These are phyloP conservation scores for Thyatira batis DNA, from an alignment of 2,888 invertebrate species.

Conservation along the genomic window DNA sequence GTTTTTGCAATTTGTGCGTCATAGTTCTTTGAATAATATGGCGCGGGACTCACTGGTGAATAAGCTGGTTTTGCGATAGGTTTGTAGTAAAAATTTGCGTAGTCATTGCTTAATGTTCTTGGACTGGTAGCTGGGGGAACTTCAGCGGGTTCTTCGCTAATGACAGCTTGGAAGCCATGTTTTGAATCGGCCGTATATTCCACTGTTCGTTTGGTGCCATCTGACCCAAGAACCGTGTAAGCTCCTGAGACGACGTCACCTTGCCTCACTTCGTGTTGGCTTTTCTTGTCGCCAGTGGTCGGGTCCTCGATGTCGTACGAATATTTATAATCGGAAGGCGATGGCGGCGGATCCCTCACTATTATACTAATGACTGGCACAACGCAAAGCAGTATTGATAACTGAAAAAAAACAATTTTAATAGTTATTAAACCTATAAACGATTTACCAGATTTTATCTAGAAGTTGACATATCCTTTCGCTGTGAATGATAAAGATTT, in stretches of 20 bases:
- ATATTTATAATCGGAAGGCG: slow-evolving; percentile 67
- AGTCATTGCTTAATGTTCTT: slow-evolving; percentile 12
- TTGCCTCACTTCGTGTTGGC: slow-evolving; percentile 63
- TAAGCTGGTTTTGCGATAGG: slow-evolving; percentile 19
- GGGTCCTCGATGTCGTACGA: slow-evolving; percentile 80
- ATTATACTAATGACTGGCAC: slow-evolving; percentile 56
- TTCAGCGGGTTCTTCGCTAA: slow-evolving; percentile 65
- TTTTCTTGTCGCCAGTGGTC: slow-evolving; percentile 71
- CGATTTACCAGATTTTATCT: not conserved
- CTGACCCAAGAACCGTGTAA: slow-evolving; percentile 71
- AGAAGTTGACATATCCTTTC: too few relatives aligned
- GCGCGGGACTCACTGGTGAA: slow-evolving; percentile 16
- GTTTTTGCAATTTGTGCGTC: slow-evolving; percentile 20
- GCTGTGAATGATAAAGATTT: too few relatives aligned
- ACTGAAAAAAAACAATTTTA: slow-evolving; percentile 24
- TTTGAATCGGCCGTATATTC: slow-evolving; percentile 76
- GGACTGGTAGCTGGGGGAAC: not conserved
- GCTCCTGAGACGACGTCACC: slow-evolving; percentile 69
- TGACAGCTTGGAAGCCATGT: slow-evolving; percentile 79
- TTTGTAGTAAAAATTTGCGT: slow-evolving; percentile 14
- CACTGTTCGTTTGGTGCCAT: slow-evolving; percentile 71
- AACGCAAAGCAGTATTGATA: slow-evolving; percentile 38
- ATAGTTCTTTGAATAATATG: slow-evolving; percentile 18
- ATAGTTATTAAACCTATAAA: slow-evolving; percentile 4
- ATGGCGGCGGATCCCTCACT: slow-evolving; percentile 63